phyloP scores from a whole-genome alignment of 2,888 invertebrate species.

The Gastracanthus pulcherrimus region DNA sequence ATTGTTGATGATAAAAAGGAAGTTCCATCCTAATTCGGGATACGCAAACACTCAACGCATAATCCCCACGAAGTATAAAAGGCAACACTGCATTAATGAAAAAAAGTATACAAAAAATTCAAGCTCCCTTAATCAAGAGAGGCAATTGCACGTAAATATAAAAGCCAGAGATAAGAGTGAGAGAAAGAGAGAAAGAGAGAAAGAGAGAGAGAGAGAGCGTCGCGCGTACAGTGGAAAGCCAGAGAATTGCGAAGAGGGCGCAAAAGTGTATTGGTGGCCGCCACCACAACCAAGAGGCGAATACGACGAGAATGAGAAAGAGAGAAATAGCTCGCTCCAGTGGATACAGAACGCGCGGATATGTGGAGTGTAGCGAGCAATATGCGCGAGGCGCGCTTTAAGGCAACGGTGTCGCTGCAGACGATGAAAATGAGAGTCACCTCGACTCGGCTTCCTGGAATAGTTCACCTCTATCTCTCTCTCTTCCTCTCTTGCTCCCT shows the following conservation, averaged over 20 bases:
- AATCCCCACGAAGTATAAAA: not conserved
- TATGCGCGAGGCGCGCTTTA: slow-evolving; percentile 15
- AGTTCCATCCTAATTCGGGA: too few species aligned
- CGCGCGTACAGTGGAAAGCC: slow-evolving; percentile 4
- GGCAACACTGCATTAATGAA: not conserved
- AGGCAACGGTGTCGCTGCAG: slow-evolving; percentile 14
- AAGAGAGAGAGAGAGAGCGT: not conserved
- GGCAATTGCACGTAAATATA: not conserved
- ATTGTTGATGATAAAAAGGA: too few species aligned
- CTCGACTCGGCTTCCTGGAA: slow-evolving; percentile 10
- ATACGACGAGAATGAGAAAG: not conserved
- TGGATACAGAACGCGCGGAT: not conserved
- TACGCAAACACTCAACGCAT: not conserved
- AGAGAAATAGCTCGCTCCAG: too few species aligned
- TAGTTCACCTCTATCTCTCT: not conserved
- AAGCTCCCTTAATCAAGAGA: not conserved
- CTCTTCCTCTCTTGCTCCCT: too few species aligned
- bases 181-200: too few species aligned
- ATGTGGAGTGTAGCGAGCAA: too few species aligned
- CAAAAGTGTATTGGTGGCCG: not conserved
- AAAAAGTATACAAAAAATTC: not conserved
- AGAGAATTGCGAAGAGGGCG: not conserved
- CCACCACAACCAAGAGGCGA: not conserved
- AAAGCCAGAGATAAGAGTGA: not conserved
- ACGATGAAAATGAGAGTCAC: slow-evolving; percentile 57